Base-by-base conservation (phyloP, 92 coral and sea anemone species). In the Palythoa heliodiscus region DNA sequence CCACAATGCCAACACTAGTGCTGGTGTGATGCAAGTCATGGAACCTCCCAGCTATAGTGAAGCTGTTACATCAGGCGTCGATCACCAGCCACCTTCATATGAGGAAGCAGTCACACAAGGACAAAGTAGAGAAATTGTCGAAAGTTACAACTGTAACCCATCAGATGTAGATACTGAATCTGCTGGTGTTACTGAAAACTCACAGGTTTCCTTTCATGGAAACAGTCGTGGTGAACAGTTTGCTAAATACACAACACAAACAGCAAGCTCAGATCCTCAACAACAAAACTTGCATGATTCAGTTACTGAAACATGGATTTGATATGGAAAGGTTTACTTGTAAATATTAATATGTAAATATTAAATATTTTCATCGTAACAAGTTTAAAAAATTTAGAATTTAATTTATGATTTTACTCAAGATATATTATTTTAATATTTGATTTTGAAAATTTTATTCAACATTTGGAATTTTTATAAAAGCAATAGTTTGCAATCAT, bases 11-110 rank as follows among this genome's bases (percentile, higher is more conserved):
- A 88, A 83, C 77, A 77, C 86, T 29, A 53, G 83, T 53, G 83
- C 86, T 29, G 54, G 83, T 53, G 86, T 91, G 14, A 84, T 89
- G 6, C 86, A 90, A 54, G 79, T 79, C 19, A 60, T 73, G 58
- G 98, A 92, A 16, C 98, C 95, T 25, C 98, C 98, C 54, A 94
- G 93, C 58, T 96, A 96, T 72, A 85, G 63, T 54, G 98, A 96
- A 80, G 98, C 98, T 68, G 92, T 96, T 2, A 84, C 82, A 19
- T 91, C 83, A 55, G 88, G 70, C 3, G n/a, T n/a, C n/a, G 43
- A 47, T 11, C 58, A 78, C 25, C 98, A 93, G 73, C 94, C 94
- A 11, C 98, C 98, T 23, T 77, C 92, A 3, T 96, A 96, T 52
- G 98, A 96, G 52, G 98, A 96, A 88, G 96, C 96, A 7, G 88